A percentile compares a stretch with the other conserved stretches of the same genome.
These are phyloP conservation scores for Elachura formosa DNA, from an alignment of 2,113 vertebrate genomes.

Conservation along the genomic window DNA sequence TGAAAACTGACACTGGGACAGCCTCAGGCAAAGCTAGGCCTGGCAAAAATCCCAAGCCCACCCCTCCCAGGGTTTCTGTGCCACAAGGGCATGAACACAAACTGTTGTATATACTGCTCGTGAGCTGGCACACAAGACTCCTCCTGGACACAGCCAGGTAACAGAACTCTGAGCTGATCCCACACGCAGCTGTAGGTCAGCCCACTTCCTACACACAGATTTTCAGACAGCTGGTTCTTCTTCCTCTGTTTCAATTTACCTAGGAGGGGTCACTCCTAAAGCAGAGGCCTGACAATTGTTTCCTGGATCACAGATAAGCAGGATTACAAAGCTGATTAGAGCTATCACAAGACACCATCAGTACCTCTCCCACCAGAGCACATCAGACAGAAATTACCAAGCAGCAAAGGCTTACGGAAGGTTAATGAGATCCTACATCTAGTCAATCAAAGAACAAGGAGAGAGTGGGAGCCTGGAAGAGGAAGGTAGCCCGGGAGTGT, in stretches of 20 bases:
- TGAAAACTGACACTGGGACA: neutral
- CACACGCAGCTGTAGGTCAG: neutral
- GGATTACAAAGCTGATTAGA: neutral
- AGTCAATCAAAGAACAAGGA: neutral
- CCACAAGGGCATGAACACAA: neutral
- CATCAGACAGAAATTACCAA: constrained; percentile 6
- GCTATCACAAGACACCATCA: constrained; percentile 18
- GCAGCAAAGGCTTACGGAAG: neutral
- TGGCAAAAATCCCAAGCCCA: neutral
- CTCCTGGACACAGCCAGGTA: neutral
- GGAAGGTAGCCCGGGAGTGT: neutral
- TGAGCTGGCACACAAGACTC: neutral
- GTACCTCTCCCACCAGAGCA: neutral
- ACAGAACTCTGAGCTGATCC: neutral
- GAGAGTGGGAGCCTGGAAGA: neutral
- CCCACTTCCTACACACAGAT: neutral
- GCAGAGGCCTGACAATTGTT: neutral
- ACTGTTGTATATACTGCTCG: accelerated
- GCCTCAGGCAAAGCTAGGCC: neutral
- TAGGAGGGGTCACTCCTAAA: neutral
- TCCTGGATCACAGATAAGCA: neutral
- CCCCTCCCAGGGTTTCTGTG: neutral
- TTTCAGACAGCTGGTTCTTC: neutral
- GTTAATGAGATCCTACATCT: neutral
- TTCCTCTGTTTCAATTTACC: neutral